Conservation (phyloP, 2,888 invertebrate species). For the Acanthosepion esculentum region DNA sequence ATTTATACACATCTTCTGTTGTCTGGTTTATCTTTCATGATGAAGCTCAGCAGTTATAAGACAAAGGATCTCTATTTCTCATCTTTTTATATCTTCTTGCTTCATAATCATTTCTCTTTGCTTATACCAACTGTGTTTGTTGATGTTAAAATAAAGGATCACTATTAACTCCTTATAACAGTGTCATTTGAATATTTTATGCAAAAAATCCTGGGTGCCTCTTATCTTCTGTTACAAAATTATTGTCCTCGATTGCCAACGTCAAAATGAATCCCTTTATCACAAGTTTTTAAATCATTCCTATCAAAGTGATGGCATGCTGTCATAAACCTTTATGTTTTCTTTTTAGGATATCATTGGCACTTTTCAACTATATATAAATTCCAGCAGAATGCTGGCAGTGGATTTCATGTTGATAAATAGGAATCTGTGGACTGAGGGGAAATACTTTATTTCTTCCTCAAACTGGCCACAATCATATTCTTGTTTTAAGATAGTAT, state of each 20-base stretch:
- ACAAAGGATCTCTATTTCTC: not conserved
- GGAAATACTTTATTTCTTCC: not conserved
- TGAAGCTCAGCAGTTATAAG: not conserved
- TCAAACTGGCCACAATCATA: not conserved
- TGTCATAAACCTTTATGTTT: not conserved
- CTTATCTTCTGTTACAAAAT: not conserved
- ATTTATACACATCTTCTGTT: not conserved
- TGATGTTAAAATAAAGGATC: conserved; percentile 7
- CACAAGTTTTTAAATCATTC: not conserved
- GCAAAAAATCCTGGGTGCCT: not conserved
- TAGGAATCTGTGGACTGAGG: not conserved
- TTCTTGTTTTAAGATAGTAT: not conserved
- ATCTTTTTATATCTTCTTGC: conserved; percentile 12
- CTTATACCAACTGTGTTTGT: not conserved
- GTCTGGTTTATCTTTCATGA: conserved; percentile 11
- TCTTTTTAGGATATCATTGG: not conserved
- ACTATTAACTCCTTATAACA: not conserved
- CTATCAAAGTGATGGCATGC: not conserved
- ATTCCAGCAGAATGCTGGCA: not conserved
- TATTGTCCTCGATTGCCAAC: not conserved
- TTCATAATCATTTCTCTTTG: not conserved
- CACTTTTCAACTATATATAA: not conserved
- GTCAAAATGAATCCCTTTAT: not conserved
- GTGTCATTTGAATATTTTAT: not conserved
- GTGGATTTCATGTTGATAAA: not conserved